These are phyloP conservation scores for Noctua comes DNA, from an alignment of 2,888 invertebrate genomes.

Conservation along the genomic window DNA sequence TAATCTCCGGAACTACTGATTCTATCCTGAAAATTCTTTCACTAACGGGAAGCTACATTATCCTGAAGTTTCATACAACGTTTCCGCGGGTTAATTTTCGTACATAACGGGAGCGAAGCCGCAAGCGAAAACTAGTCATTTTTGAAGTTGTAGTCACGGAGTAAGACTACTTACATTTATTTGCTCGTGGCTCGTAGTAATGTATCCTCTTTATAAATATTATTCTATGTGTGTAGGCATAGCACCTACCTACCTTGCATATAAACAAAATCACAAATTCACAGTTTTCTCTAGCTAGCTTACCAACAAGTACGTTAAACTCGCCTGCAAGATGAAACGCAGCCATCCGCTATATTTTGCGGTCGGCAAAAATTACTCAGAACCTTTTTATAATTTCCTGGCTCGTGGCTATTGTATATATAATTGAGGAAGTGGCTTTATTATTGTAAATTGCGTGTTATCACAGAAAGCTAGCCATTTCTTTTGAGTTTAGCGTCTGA, in stretches of 20 bases:
- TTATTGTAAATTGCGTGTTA: constrained; percentile 52
- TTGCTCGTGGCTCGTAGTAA: neutral
- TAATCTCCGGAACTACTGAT: neutral
- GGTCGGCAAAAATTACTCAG: constrained; percentile 60
- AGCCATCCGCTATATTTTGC: constrained; percentile 59
- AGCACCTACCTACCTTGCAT: neutral
- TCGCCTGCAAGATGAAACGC: constrained; percentile 43
- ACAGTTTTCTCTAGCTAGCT: constrained; percentile 2
- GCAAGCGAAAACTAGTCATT: neutral
- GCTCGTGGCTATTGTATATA: constrained; percentile 56
- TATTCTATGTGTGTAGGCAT: neutral
- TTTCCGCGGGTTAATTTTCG: neutral
- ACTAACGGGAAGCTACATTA: neutral
- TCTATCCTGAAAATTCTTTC: neutral
- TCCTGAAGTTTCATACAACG: neutral
- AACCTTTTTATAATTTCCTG: constrained; percentile 64
- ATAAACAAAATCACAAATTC: neutral
- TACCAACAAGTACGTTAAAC: constrained; percentile 12
- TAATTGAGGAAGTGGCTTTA: constrained; percentile 69
- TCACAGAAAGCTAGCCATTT: constrained; percentile 26
- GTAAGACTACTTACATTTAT: neutral
- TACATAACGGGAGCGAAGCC: neutral
- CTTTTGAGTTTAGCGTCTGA: neutral
- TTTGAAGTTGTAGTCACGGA: neutral
- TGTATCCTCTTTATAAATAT: neutral